These are phyloP conservation scores for Drosophila quinaria DNA, from an alignment of 2,888 invertebrate genomes.

Conservation along the genomic window DNA sequence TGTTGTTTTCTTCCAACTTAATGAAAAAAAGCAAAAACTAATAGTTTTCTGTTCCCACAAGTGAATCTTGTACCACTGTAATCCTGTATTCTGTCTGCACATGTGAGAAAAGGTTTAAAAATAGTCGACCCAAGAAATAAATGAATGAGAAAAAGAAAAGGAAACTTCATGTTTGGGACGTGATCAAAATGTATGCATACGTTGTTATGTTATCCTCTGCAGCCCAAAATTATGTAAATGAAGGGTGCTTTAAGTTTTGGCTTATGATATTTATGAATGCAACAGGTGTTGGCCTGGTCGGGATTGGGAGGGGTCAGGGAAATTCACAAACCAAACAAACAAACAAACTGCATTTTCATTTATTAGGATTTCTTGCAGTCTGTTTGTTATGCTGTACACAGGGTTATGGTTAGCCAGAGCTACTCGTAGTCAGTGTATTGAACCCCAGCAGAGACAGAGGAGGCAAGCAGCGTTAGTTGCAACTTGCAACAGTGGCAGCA, in stretches of 20 bases:
- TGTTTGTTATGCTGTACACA: slow-evolving; percentile 50
- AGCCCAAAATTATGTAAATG: slow-evolving; percentile 75
- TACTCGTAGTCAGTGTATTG: slow-evolving; percentile 14
- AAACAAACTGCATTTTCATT: slow-evolving; percentile 26
- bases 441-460: slow-evolving; percentile 17
- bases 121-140: slow-evolving; percentile 29
- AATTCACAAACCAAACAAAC: slow-evolving; percentile 32
- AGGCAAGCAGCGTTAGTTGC: slow-evolving; percentile 2
- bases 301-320: slow-evolving; percentile 46
- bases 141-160: slow-evolving; percentile 40
- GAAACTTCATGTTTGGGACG: slow-evolving; percentile 65
- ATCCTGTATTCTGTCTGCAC: slow-evolving; percentile 16
- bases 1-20: neutral
- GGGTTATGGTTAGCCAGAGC: slow-evolving; percentile 10
- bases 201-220: slow-evolving; percentile 42
- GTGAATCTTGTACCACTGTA: slow-evolving; percentile 26
- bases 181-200: slow-evolving; percentile 69
- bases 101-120: slow-evolving; percentile 52
- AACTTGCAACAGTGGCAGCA: slow-evolving; percentile 8
- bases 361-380: slow-evolving; percentile 38
- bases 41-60: neutral
- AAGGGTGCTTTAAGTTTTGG: slow-evolving; percentile 20
- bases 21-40: fast-evolving
- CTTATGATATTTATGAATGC: slow-evolving; percentile 70
- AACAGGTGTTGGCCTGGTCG: slow-evolving; percentile 63